Base-by-base conservation (phyloP, 2,113 vertebrate genomes). In the Anhinga anhinga region DNA sequence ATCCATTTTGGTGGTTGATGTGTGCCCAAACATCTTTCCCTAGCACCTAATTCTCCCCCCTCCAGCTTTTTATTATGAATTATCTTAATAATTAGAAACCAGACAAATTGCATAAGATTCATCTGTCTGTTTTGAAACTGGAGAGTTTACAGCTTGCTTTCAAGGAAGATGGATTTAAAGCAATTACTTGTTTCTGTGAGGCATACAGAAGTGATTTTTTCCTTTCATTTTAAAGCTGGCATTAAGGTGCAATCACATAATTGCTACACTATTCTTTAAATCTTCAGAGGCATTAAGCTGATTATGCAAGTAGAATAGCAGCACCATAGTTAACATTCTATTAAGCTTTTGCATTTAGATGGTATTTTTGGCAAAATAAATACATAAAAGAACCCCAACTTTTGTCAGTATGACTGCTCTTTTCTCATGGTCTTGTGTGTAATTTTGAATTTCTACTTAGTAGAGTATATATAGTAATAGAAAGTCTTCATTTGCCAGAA, bases 131-230 rank as follows among this genome's bases (percentile, higher is more conserved):
- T 95, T 87, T 79, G 36, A 92, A 96, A 90, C 69, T 34, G 59
- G 67, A 72, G 79, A 65, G 52, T 92, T 82, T 95, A 50, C 77
- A 92, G 34, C 52, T 72, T 45, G 69, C 63, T 95, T 83, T 94
- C 70, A 92, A 77, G 92, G 44, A 95, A 94, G 88, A 97, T 36
- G 34, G 71, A 86, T 88, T 93, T 95, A 91, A 83, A 82, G 61
- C 63, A 90, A 78, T 94, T 94, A 87, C 38, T 89, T 79, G 30
- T 89, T 94, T 95, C 62, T 88, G 45, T 82, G 74, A 94, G 58
- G 87, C 66, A 73, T 65, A 42, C 42, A 91, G 27, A 89, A 76
- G 44, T 86, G 19, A 62, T 93, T 92, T 8, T 8, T 15, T 4
- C 23, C 58, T 38, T 78, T 95, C 11, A 38, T 92, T 96, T 94